Evolutionary conservation across 2,113 vertebrate species (phyloP), one percentile per base, ranked within the genome.

Genomic region (Tinamus guttatus): DNA sequence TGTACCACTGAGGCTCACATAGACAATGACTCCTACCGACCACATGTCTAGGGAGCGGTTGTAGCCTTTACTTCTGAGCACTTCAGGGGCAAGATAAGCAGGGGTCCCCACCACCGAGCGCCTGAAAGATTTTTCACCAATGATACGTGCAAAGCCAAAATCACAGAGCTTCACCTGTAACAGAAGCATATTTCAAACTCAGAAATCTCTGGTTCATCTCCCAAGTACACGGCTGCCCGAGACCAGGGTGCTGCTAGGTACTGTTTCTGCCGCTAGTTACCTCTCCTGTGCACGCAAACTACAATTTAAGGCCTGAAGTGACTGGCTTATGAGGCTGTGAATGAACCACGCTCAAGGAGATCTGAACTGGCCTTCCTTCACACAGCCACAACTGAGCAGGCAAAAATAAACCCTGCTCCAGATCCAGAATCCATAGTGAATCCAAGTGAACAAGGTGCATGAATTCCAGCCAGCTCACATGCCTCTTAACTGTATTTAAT

Each of bases 31-130:
- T 32, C 99, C 99, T 54, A 99, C 99, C 2, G 99, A 99, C 99
- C 99, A 99, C 99, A 99, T 99, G 96, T 99, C 99, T 36, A 99
- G 96, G 2, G 99, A 99, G 79, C 99, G 99, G 97, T 99, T 99
- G 98, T 99, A 99, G 95, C 99, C 99, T 97, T 99, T 99, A 94
- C 99, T 99, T 56, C 99, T 98, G 91, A 99, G 99, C 82, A 99
- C 99, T 69, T 99, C 99, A 1, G 99, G 99, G 9, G 99, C 99
- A 40, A 99, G 97, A 87, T 99, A 99, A 3, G 99, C 99, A 15
- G 99, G 99, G 3, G 99, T 99, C 74, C 99, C 99, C 60, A 99
- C 99, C 40, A 99, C 99, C 7, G 99, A 99, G 25, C 99, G 98
- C 78, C 99, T 97, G 97, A 99, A 99, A 2, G 99, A 99, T 95